Conservation (phyloP, 2,113 vertebrate genomes). For the Salvelinus fontinalis region DNA sequence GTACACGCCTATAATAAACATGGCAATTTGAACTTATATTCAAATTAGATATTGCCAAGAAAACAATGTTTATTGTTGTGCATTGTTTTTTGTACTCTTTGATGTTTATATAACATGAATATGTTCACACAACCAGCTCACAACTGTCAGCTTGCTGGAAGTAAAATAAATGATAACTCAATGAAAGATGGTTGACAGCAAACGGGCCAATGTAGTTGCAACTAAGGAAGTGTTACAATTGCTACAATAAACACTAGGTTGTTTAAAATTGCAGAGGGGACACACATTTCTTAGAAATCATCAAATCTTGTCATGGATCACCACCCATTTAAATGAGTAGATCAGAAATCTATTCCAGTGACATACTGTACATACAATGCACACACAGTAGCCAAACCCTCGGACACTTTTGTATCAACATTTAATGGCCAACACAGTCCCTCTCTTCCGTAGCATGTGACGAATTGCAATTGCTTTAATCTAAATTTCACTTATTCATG, state of each 20-base stretch:
- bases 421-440: neutral
- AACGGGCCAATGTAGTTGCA: neutral
- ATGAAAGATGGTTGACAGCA: neutral
- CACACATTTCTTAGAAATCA: conserved; percentile 19
- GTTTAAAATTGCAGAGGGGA: neutral
- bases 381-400: no score
- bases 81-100: no score
- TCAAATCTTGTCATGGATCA: conserved; percentile 28
- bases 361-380: neutral
- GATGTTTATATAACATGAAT: no score
- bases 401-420: no score
- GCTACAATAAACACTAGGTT: neutral
- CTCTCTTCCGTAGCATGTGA: no score
- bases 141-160: neutral
- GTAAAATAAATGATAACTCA: neutral
- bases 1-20: no score
- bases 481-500: no score
- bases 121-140: no score
- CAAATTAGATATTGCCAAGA: no score
- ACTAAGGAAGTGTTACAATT: conserved; percentile 11
- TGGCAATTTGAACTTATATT: no score
- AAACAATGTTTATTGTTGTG: no score
- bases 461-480: no score
- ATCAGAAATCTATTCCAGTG: neutral
- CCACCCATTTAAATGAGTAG: conserved; percentile 20